A percentile compares a stretch with the other conserved stretches of the same genome.
Conservation (phyloP, 2,797 vertebrate species). For the Betta splendens region DNA sequence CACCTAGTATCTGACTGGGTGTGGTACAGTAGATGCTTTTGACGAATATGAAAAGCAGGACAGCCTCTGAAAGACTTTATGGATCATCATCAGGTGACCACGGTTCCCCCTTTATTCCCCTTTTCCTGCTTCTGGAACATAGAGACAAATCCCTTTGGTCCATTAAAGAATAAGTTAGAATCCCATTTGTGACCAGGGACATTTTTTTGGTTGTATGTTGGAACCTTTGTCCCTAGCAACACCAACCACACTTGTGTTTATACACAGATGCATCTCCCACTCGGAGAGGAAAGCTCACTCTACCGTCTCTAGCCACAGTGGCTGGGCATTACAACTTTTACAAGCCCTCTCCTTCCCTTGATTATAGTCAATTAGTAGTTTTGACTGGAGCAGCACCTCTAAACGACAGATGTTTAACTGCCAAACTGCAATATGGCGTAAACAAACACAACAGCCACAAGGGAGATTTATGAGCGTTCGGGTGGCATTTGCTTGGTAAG, state of each 20-base stretch:
- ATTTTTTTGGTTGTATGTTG: slow-evolving; percentile 27
- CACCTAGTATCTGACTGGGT: slow-evolving; percentile 2
- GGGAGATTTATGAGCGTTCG: slow-evolving; percentile 34
- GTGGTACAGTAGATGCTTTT: slow-evolving; percentile 16
- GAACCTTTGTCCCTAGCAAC: slow-evolving; percentile 36
- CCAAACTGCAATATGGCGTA: slow-evolving; percentile 14
- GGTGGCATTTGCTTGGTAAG: slow-evolving; percentile 32
- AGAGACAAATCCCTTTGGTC: slow-evolving; percentile 6
- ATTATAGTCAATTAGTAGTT: slow-evolving; percentile 52
- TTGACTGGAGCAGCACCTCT: slow-evolving; percentile 29
- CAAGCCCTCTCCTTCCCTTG: slow-evolving; percentile 33
- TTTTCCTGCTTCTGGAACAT: slow-evolving; percentile 10
- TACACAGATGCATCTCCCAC: slow-evolving; percentile 45
- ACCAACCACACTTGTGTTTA: slow-evolving; percentile 46
- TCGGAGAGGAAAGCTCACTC: slow-evolving; percentile 33
- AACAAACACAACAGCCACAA: slow-evolving; percentile 32
- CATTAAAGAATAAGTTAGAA: slow-evolving; percentile 27
- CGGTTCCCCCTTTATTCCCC: slow-evolving; percentile 12
- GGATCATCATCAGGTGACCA: slow-evolving; percentile 2
- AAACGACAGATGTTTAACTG: slow-evolving; percentile 22
- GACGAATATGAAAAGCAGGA: background rate
- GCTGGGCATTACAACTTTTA: slow-evolving; percentile 48
- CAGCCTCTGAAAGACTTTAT: slow-evolving; percentile 9
- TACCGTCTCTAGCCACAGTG: slow-evolving; percentile 35
- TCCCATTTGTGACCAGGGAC: slow-evolving; percentile 28